phyloP scores from a whole-genome alignment of 2,888 invertebrate genomes.

The Phengaris arion region DNA sequence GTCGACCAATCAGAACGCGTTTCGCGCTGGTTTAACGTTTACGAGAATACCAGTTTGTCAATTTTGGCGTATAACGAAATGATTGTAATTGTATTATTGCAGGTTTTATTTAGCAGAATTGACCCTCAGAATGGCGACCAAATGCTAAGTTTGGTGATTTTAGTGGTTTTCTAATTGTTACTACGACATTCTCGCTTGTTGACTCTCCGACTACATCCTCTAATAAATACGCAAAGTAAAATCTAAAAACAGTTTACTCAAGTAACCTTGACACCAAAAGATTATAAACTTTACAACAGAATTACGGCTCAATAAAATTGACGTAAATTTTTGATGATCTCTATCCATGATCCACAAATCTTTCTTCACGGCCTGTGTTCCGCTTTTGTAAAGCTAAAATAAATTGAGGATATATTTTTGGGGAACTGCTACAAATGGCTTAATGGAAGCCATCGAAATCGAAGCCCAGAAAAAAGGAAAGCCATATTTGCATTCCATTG shows the following conservation, averaged over 20 bases:
- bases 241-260: background rate
- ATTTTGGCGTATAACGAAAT: too few species aligned
- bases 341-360: slow-evolving; percentile 9
- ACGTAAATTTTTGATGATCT: slow-evolving; percentile 1
- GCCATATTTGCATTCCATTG: too few species aligned
- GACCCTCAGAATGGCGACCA: too few species aligned
- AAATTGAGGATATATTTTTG: background rate
- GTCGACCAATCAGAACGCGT: too few species aligned
- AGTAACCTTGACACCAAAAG: slow-evolving; percentile 16
- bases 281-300: background rate
- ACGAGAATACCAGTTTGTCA: too few species aligned
- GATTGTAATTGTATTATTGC: too few species aligned
- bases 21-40: too few species aligned
- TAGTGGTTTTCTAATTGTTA: background rate
- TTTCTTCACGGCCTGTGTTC: background rate
- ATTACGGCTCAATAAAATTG: slow-evolving; percentile 3
- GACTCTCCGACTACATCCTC: background rate
- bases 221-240: background rate
- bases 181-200: background rate
- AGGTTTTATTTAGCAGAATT: too few species aligned
- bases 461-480: too few species aligned
- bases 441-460: background rate
- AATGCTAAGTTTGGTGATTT: background rate
- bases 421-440: background rate
- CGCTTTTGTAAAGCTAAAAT: background rate